These are phyloP conservation scores for Sebastes glaucus DNA, from an alignment of 2,797 vertebrate species.

Conservation along the genomic window DNA sequence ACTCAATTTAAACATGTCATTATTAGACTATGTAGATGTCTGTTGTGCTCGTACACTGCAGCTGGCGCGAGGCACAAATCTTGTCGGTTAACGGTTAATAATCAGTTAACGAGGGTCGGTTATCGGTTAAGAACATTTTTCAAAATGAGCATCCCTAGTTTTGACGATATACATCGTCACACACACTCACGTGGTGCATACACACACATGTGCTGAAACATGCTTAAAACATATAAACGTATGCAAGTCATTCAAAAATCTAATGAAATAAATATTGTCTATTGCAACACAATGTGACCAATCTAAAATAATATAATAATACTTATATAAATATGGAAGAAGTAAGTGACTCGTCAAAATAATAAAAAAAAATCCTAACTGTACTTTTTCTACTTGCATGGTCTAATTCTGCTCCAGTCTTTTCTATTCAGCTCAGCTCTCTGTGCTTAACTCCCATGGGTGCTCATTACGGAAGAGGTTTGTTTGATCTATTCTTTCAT, in stretches of 20 bases:
- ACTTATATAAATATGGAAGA: neutral
- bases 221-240: neutral
- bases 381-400: constrained; percentile 4
- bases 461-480: constrained; percentile 65
- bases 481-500: constrained; percentile 66
- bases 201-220: too few species aligned
- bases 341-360: neutral
- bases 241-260: neutral
- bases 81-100: too few species aligned
- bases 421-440: neutral
- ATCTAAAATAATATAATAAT: neutral
- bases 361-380: neutral
- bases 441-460: constrained; percentile 49
- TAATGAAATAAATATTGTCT: neutral
- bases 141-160: too few species aligned
- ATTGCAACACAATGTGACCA: neutral
- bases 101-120: too few species aligned
- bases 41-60: too few species aligned
- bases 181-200: too few species aligned
- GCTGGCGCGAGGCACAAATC: too few species aligned
- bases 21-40: too few species aligned
- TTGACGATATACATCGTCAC: too few species aligned
- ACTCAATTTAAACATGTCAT: too few species aligned
- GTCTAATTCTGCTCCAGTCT: neutral
- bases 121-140: too few species aligned